Evolutionary conservation across 2,888 invertebrate genomes (phyloP), one percentile per base, ranked within the genome.

Genomic region (Schizaphis graminum): DNA sequence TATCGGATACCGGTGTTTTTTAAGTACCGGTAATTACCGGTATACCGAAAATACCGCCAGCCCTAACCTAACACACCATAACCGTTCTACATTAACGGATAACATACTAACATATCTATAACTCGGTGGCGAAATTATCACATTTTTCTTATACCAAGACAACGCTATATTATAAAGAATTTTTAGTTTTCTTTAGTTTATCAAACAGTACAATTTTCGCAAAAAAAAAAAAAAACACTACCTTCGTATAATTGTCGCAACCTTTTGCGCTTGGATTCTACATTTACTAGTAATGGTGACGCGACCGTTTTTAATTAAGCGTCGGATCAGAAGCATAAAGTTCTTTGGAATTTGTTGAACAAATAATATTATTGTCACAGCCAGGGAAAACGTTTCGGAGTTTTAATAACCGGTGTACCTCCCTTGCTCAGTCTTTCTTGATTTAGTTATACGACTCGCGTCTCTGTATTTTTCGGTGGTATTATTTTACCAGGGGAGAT

Each of bases 401-500:
- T 91, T 91, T 91, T 85, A 91, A 85, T 91, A 85, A 85, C 41
- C 28, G 4, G 53, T n/a, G 41, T 3, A 5, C 41, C 44, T 21
- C 21, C 21, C 21, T 5, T 53, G 49, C 53, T 0, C 53, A 21
- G 53, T 26, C 7, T n/a, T 44, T 53, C n/a, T 88, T 10, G 16
- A 8, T 21, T n/a, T 61, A 24, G n/a, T 47, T 28, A 0, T 47
- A 35, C 77, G 77, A 47, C 35, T 35, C 10, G 24, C 61, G 35
- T 44, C 41, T 35, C 13, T 8, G 13, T 53, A 49, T 49, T 53
- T 77, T 49, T 77, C 26, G 28, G 26, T 44, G 21, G 47, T 21
- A 10, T 28, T 85, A 44, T 91, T 91, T 91, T 91, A 91, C 85
- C 1, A 56, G 56, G n/a, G 28, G 21, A 91, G 41, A 84, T 85